phyloP scores from a whole-genome alignment of 2,888 invertebrate genomes.

The Scrobipalpa costella region DNA sequence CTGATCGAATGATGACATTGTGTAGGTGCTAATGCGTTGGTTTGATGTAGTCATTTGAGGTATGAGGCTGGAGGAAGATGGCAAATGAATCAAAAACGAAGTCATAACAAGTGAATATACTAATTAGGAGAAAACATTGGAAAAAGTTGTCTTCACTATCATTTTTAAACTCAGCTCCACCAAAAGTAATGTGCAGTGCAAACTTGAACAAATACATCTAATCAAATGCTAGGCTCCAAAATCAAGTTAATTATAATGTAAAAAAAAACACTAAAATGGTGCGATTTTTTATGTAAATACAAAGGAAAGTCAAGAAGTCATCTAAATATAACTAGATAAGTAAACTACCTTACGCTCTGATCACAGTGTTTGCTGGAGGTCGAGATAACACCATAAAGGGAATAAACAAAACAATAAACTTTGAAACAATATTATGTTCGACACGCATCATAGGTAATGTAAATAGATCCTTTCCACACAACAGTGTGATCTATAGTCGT shows the following conservation, averaged over 20 bases:
- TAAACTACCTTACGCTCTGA: not conserved
- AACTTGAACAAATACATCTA: too few relatives aligned
- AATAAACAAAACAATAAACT: constrained; percentile 15
- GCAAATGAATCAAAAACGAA: not conserved
- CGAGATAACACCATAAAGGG: not conserved
- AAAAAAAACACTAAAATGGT: too few relatives aligned
- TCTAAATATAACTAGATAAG: not conserved
- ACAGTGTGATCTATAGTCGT: constrained; percentile 8
- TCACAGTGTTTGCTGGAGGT: not conserved
- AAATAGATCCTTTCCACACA: not conserved
- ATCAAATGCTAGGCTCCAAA: too few relatives aligned
- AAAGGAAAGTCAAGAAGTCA: not conserved
- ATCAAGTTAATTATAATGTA: too few relatives aligned
- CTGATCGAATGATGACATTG: constrained; percentile 2
- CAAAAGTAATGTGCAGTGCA: too few relatives aligned
- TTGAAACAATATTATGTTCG: constrained; percentile 18
- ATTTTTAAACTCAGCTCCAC: too few relatives aligned
- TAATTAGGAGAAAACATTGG: not conserved
- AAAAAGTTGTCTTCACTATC: not conserved
- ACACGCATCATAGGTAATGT: not conserved
- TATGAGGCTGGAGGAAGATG: not conserved
- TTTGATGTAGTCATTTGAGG: not conserved
- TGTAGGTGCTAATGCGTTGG: not conserved
- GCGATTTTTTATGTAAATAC: too few relatives aligned
- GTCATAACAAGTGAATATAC: too few relatives aligned